Evolutionary conservation across 2,113 vertebrate species (phyloP), one percentile per base, ranked within the genome.

Genomic region (Machaerirhynchus nigripectus): DNA sequence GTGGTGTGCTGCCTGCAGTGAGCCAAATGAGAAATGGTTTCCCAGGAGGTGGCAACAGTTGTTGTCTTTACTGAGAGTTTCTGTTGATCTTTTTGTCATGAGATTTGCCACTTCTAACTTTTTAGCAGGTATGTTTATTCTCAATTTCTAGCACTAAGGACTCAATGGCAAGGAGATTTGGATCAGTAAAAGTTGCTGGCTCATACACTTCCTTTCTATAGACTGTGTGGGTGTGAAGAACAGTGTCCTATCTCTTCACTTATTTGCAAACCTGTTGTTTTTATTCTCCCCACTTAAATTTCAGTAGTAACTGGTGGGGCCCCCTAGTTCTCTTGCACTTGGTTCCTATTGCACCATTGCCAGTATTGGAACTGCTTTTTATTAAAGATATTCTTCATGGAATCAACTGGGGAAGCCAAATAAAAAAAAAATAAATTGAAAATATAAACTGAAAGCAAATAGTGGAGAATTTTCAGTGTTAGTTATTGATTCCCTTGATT

Each of bases 401-500:
- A 81, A 93, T 97, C 94, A 96, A 28, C 71, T 85, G 65, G 63
- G 91, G 73, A 93, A 88, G 39, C 27, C 46, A 75, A 84, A 82
- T 73, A 68, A 93, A 96, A 95, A 96, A 95, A 79, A 71, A 85
- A 89, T 17, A 95, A 82, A 68, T 14, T 37, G 53, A 85, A 94
- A 90, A 53, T 69, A 93, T 44, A 84, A 96, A 92, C 52, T 6
- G 14, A 93, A 93, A 96, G 79, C 78, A 95, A 95, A 89, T 70
- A 84, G 90, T 93, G 59, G 86, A 93, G 89, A 93, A 96, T 95
- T 97, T 97, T 92, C 89, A 87, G 95, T 89, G 86, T 94, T 96
- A 84, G 79, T 84, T 96, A 97, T 97, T 95, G 95, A 97, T 97
- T 97, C 83, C 86, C 87, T 95, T 97, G 96, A 97, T 97, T 97